Evolutionary conservation across 2,113 vertebrate genomes (phyloP).

Genomic region (Elgaria multicarinata): DNA sequence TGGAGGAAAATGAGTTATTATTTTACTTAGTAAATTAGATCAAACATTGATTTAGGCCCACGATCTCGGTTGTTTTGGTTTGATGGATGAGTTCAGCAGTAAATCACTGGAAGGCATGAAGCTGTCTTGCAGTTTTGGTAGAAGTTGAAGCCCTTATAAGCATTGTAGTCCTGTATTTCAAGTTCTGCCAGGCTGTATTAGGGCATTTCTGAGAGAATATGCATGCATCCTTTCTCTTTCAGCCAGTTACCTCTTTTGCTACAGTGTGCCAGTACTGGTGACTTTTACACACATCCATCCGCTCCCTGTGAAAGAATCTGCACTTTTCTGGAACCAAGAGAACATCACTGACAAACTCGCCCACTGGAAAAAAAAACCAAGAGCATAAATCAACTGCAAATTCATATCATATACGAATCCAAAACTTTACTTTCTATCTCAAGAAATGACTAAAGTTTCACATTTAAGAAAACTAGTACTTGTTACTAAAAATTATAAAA

Average conservation of each 20-base stretch:
- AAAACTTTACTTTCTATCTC: fast-evolving
- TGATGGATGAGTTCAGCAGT: too few species aligned
- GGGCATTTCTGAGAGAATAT: neutral
- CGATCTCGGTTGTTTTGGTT: neutral
- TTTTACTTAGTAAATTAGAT: neutral
- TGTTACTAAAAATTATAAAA: fast-evolving
- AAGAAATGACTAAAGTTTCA: fast-evolving
- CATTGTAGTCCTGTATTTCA: neutral
- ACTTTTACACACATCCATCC: conserved; percentile 91
- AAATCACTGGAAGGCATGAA: too few species aligned
- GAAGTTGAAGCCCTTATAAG: neutral
- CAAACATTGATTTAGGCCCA: neutral
- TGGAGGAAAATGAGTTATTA: neutral
- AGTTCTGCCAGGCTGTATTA: neutral
- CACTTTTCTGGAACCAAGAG: conserved; percentile 96
- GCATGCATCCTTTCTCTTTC: neutral
- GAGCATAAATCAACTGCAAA: neutral
- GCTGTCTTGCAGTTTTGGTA: neutral
- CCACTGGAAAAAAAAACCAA: conserved; percentile 77
- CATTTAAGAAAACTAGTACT: fast-evolving
- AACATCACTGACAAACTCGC: conserved; percentile 94
- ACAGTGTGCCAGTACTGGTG: conserved; percentile 93
- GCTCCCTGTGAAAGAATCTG: conserved; percentile 95
- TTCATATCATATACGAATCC: neutral
- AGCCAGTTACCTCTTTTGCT: conserved; percentile 90